Evolutionary conservation across 2,797 vertebrate genomes (phyloP), one percentile per base, ranked within the genome.

Genomic region (Microctenopoma steveboyesi): DNA sequence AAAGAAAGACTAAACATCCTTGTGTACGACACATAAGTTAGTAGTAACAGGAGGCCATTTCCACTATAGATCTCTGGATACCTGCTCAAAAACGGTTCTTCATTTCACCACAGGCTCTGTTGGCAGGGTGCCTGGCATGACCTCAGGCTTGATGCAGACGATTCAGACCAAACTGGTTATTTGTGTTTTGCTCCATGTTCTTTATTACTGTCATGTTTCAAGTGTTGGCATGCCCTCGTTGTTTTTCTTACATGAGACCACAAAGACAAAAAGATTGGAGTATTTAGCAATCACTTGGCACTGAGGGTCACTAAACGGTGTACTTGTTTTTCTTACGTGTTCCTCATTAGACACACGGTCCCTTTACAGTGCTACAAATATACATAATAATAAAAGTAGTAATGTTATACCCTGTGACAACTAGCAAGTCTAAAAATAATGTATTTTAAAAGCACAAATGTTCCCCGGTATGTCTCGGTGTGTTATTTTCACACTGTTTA

Each of bases 151-250:
- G 75, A 28, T 54, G 25, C 51, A 45, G 27, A 58, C 70, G 39
- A 43, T 43, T 79, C 79, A 88, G 65, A 87, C 82, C 86, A 6
- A 87, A 88, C 92, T 88, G 91, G 90, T 93, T 92, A 71, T 89
- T 80, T 89, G 70, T 80, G 74, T 76, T 53, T 78, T 49, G 49
- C 47, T 51, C 62, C 64, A 7, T n/a, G 35, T 37, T 43, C 45
- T 56, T 57, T 47, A 57, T 58, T 53, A 80, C 69, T 50, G 53
- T 30, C 70, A 43, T 10, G 27, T 49, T 58, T 64, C 86, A 28
- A 72, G 83, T 73, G 50, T 28, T 75, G 54, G 81, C 91, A 71
- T 55, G 87, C 71, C 68, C 15, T 16, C 22, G 50, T 81, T 90
- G 82, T 92, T 91, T 88, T 86, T 82, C 11, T 72, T 18, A 59